Evolutionary conservation across 2,888 invertebrate genomes (phyloP).

Genomic region (Merodon equestris): DNA sequence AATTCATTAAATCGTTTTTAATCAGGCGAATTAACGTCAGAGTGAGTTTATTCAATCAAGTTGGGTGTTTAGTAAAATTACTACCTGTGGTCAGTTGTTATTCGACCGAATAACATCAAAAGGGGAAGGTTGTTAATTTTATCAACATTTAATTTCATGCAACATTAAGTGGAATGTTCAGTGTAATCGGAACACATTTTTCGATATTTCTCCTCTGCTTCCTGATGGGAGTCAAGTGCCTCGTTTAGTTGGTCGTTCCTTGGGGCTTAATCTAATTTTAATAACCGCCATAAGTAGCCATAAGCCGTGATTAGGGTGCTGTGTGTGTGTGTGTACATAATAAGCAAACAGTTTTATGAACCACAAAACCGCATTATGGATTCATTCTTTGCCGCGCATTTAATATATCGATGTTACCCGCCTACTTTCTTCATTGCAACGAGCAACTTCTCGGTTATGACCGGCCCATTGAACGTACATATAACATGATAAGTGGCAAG

Average conservation of each 20-base stretch:
- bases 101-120: no score
- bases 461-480: constrained; percentile 22
- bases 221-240: no score
- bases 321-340: constrained; percentile 9
- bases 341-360: constrained; percentile 65
- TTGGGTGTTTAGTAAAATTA: no score
- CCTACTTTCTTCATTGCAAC: constrained; percentile 20
- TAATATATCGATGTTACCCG: constrained; percentile 53
- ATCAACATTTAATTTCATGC: constrained; percentile 32
- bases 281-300: constrained; percentile 48
- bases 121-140: no score
- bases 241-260: no score
- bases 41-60: no score
- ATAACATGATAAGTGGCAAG: constrained; percentile 7
- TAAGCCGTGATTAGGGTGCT: constrained; percentile 45
- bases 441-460: background rate
- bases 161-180: constrained; percentile 24
- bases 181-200: no score
- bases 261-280: constrained; percentile 65
- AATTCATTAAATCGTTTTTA: background rate
- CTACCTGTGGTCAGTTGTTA: no score
- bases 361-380: constrained; percentile 58
- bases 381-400: constrained; percentile 48
- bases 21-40: no score
- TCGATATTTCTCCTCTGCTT: no score